Evolutionary conservation across 1,140 invertebrate species (phyloP).

Genomic region (Scaptomyza montana): DNA sequence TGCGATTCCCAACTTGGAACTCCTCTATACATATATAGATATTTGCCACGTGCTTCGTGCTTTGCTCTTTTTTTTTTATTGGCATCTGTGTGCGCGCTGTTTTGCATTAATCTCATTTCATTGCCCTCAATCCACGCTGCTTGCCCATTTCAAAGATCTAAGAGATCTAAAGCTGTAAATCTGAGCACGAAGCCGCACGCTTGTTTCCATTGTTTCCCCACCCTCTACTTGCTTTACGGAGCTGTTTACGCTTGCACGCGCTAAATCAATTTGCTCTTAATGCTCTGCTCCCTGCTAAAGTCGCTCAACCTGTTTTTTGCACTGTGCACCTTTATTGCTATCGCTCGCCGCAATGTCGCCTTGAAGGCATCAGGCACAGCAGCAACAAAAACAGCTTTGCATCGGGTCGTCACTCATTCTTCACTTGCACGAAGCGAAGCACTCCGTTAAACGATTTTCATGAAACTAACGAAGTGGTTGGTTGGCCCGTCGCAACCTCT

Average conservation of each 20-base stretch:
- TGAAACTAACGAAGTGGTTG: slow-evolving; percentile 76
- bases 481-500: not conserved
- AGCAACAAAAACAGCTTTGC: not conserved
- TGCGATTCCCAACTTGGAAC: slow-evolving; percentile 27
- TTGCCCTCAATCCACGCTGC: slow-evolving; percentile 48
- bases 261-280: slow-evolving; percentile 78
- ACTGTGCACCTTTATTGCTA: slow-evolving; percentile 65
- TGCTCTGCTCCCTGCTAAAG: slow-evolving; percentile 47
- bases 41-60: slow-evolving; percentile 63
- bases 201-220: not conserved
- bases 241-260: slow-evolving; percentile 78
- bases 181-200: slow-evolving; percentile 23
- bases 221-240: slow-evolving; percentile 20
- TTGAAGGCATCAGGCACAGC: not conserved
- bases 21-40: not conserved
- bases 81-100: slow-evolving; percentile 57
- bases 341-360: slow-evolving; percentile 29
- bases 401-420: slow-evolving; percentile 26
- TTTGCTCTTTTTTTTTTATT: slow-evolving; percentile 66
- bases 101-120: slow-evolving; percentile 82
- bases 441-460: slow-evolving; percentile 78
- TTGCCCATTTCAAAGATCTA: not conserved
- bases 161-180: slow-evolving; percentile 27
- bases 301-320: slow-evolving; percentile 1
- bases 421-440: slow-evolving; percentile 45